Evolutionary conservation across 2,113 vertebrate genomes (phyloP), one percentile per base, ranked within the genome.

Genomic region (Neolamprologus caudopunctatus): DNA sequence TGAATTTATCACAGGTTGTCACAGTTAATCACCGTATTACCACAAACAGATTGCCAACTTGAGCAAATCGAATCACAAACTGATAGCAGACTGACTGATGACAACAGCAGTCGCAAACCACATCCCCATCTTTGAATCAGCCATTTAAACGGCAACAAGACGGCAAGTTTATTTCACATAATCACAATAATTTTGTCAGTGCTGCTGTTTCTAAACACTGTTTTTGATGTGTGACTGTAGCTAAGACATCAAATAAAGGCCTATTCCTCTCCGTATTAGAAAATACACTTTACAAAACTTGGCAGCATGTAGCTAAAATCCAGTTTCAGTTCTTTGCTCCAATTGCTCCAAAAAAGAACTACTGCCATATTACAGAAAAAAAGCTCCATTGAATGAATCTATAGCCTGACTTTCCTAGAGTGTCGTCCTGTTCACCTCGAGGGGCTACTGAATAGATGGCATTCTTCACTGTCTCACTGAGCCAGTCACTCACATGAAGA

Each of bases 391-490:
- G 35, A 58, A 45, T 81, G 16, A 50, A 84, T 85, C 50, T 51
- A 24, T 68, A 33, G 79, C 24, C 12, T 50, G 40, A 68, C 81
- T 83, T 81, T 57, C 26, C 21, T 45, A 8, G 10, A 11, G 9
- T 85, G 79, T 79, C 81, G 86, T 66, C 63, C 42, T 87, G 54
- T 81, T 93, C 63, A 90, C 86, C 80, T 85, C 45, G 11, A 45
- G 40, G 54, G 71, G 57, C 17, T 50, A 54, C 66, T n/a, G 21
- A 82, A 51, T 71, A 45, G 75, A 85, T 21, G 10, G 5, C 40
- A 82, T 89, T 86, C 71, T 61, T 92, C 81, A 78, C 37, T 81
- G 82, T 81, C 54, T 84, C 82, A 78, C 26, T 54, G 53, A 87
- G 47, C 73, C 54, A 81, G 81, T 92, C 58, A 80, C 63, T 80